Percentiles rank a stretch among this genome's conserved stretches.
These are phyloP conservation scores for Drosophila athabasca DNA, from an alignment of 1,140 invertebrate species.

Conservation along the genomic window DNA sequence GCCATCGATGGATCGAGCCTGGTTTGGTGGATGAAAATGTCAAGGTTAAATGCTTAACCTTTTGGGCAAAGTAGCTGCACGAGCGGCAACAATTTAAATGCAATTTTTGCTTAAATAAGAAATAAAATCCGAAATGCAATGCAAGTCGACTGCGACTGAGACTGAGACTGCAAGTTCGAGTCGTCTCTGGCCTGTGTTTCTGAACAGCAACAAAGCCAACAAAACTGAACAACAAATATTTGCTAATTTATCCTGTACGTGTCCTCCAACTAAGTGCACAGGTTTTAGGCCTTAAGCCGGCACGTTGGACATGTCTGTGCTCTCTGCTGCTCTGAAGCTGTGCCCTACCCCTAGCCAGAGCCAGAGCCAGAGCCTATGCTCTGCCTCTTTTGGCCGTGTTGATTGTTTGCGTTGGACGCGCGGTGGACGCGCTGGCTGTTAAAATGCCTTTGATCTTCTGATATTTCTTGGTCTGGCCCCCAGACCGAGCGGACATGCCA, in stretches of 20 bases:
- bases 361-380: conserved; percentile 2
- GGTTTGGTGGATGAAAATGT: conserved; percentile 54
- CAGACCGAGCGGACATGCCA: conserved; percentile 35
- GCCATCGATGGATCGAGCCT: conserved; percentile 9
- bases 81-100: conserved; percentile 72
- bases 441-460: conserved; percentile 82
- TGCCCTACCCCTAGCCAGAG: conserved; percentile 14
- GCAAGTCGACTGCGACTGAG: neutral
- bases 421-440: conserved; percentile 66
- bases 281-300: conserved; percentile 73
- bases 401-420: conserved; percentile 72
- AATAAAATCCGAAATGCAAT: conserved; percentile 66
- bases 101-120: conserved; percentile 82
- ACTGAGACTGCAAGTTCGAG: conserved; percentile 18
- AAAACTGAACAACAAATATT: conserved; percentile 72
- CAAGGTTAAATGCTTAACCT: conserved; percentile 75
- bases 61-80: conserved; percentile 55
- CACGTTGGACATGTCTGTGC: conserved; percentile 52
- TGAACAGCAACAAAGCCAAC: conserved; percentile 9
- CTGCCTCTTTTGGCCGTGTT: conserved; percentile 60
- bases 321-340: conserved; percentile 10
- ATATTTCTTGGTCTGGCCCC: conserved; percentile 60
- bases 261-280: conserved; percentile 81
- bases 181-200: neutral
- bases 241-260: conserved; percentile 82